Conservation (phyloP, 2,113 vertebrate genomes). For the Suncus etruscus region DNA sequence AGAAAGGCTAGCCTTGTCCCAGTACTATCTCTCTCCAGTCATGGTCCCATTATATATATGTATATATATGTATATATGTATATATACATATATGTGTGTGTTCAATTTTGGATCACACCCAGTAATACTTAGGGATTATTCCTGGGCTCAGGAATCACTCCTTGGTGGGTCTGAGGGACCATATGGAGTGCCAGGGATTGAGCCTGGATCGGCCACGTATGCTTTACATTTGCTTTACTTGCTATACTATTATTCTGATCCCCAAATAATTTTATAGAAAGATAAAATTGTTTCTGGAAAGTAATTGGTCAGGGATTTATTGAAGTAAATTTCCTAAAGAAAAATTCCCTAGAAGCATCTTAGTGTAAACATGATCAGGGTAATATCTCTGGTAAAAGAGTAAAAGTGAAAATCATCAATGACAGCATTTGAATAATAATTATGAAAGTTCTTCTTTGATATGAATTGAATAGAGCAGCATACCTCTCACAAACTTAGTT, state of each 20-base stretch:
- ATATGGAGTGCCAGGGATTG: too few species aligned
- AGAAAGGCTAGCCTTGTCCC: too few species aligned
- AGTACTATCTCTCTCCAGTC: too few species aligned
- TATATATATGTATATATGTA: too few species aligned
- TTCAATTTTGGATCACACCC: too few species aligned
- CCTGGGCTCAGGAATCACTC: too few species aligned
- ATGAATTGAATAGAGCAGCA: background rate
- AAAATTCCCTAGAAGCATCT: constrained; percentile 53
- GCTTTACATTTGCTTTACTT: too few species aligned
- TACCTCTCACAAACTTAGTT: background rate
- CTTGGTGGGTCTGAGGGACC: too few species aligned
- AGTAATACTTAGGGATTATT: too few species aligned
- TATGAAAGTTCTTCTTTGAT: background rate
- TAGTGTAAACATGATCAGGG: background rate
- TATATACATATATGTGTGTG: background rate
- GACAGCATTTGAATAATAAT: background rate
- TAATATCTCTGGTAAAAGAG: constrained; percentile 1
- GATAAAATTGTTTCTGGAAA: constrained; percentile 38
- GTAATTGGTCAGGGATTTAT: background rate
- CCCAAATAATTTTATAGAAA: constrained; percentile 30
- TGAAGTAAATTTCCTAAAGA: constrained; percentile 57
- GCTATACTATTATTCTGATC: background rate
- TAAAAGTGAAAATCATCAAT: constrained; percentile 36
- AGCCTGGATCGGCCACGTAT: too few species aligned
- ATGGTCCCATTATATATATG: too few species aligned